phyloP scores from a whole-genome alignment of 1,140 invertebrate genomes.

The Lysiphlebus fabarum region DNA sequence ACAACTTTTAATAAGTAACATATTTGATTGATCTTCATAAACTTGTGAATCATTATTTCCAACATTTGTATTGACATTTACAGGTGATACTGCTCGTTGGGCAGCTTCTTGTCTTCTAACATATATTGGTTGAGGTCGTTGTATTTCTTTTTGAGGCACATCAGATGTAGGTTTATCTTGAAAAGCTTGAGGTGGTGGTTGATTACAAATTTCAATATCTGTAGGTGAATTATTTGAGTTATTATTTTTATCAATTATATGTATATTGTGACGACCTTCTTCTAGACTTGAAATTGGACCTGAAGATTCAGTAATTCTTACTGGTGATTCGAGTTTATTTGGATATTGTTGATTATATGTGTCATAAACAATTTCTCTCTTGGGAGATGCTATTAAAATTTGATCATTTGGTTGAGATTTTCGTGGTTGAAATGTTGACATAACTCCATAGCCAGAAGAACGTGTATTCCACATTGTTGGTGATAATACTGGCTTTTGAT shows the following conservation, averaged over 20 bases:
- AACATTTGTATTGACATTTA: conserved; percentile 5
- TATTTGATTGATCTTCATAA: conserved; percentile 2
- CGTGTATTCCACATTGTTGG: conserved; percentile 18
- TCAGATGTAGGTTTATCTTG: conserved; percentile 15
- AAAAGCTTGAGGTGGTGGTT: conserved; percentile 16
- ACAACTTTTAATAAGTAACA: conserved; percentile 13
- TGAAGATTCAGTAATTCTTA: conserved; percentile 39
- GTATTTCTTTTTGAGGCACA: conserved; percentile 24
- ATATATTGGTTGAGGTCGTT: conserved; percentile 35
- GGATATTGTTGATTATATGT: conserved; percentile 26
- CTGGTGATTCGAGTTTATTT: conserved; percentile 34
- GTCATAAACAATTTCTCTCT: conserved; percentile 38
- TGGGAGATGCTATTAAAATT: conserved; percentile 50
- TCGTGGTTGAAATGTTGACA: conserved; percentile 26
- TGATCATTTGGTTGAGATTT: conserved; percentile 45
- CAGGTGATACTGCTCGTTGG: conserved; percentile 20
- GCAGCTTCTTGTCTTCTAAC: conserved; percentile 9
- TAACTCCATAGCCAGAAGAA: conserved; percentile 1
- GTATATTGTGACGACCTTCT: conserved; percentile 6
- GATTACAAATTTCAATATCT: conserved; percentile 1
- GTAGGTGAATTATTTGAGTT: conserved; percentile 22
- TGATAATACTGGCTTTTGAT: conserved; percentile 17
- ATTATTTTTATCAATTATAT: conserved; percentile 25
- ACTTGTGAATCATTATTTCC: not conserved
- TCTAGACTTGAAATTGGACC: conserved; percentile 27